These are phyloP conservation scores for Drosophila longiperda DNA, from an alignment of 2,888 invertebrate species.

Conservation along the genomic window DNA sequence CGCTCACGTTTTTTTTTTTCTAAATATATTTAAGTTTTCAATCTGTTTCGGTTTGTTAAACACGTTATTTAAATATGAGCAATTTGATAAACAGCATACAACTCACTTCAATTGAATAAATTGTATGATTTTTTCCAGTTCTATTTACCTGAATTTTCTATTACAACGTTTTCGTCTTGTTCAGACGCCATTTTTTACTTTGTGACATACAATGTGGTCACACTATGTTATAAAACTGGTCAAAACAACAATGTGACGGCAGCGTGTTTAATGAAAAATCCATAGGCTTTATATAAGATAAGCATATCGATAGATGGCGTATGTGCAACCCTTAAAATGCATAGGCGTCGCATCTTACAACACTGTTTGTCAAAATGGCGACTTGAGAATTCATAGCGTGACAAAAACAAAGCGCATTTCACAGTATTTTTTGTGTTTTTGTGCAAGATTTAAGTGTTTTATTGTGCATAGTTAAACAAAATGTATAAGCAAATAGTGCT, in stretches of 20 bases:
- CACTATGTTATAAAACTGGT: slow-evolving; percentile 42
- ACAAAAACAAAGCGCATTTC: slow-evolving; percentile 84
- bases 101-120: slow-evolving; percentile 1
- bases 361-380: slow-evolving; percentile 76
- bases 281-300: slow-evolving; percentile 14
- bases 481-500: slow-evolving; percentile 50
- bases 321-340: slow-evolving; percentile 36
- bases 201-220: slow-evolving; percentile 44
- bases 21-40: background rate
- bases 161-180: slow-evolving; percentile 83
- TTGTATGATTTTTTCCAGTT: slow-evolving; percentile 1
- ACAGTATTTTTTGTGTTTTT: slow-evolving; percentile 77
- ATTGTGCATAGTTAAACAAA: slow-evolving; percentile 47
- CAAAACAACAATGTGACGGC: slow-evolving; percentile 39
- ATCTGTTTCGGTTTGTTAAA: background rate
- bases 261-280: slow-evolving; percentile 10
- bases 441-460: slow-evolving; percentile 67
- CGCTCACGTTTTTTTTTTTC: slow-evolving; percentile 41
- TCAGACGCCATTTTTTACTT: slow-evolving; percentile 84
- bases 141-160: slow-evolving; percentile 82
- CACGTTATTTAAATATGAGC: background rate
- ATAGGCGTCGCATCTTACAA: slow-evolving; percentile 58
- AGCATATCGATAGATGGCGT: slow-evolving; percentile 22
- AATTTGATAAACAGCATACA: slow-evolving; percentile 7
- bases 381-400: slow-evolving; percentile 77